Base-by-base conservation (phyloP, 2,113 vertebrate species). In the Dissostichus mawsoni region DNA sequence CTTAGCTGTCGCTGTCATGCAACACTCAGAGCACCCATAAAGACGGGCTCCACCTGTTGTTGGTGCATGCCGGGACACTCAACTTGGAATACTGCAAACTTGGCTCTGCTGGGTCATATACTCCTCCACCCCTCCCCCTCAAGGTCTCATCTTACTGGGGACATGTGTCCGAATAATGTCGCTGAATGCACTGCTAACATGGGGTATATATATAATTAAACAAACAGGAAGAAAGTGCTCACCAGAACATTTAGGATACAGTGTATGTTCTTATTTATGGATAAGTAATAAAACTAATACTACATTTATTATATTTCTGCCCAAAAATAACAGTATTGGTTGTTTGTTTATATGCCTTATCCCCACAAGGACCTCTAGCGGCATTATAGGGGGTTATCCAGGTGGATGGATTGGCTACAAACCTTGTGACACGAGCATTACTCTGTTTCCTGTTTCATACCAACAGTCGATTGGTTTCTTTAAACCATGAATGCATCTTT, bases 61-160 rank as follows among this genome's bases (percentile, higher is more conserved):
- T 72, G 74, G 58, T 78, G 83, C 88, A 89, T 93, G 85, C 78
- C 73, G 45, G 65, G 75, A 82, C 76, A 64, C 84, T 92, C 86
- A 62, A 91, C 83, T 86, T 72, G 81, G 90, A 83, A 90, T 91
- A 85, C 76, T 81, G 75, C 87, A 89, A 89, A 91, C 90, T 87
- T 86, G 85, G 84, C 81, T 63, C 73, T 65, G 33, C 77, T 69
- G 65, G 61, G 66, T 72, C 81, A 82, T 78, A 85, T 87, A 77
- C 74, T 63, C 76, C 70, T 61, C 53, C 48, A 5, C 55, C 48
- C 78, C 50, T 61, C 57, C 20, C 9, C 14, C 18, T 67, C 45
- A 56, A 7, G 11, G 80, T 71, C 59, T 87, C 76, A 1, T 68
- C 88, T 91, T 86, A 82, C 83, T 67, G 53, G 78, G 77, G 84